phyloP scores from a whole-genome alignment of 2,113 vertebrate species.

The Vombatus ursinus region DNA sequence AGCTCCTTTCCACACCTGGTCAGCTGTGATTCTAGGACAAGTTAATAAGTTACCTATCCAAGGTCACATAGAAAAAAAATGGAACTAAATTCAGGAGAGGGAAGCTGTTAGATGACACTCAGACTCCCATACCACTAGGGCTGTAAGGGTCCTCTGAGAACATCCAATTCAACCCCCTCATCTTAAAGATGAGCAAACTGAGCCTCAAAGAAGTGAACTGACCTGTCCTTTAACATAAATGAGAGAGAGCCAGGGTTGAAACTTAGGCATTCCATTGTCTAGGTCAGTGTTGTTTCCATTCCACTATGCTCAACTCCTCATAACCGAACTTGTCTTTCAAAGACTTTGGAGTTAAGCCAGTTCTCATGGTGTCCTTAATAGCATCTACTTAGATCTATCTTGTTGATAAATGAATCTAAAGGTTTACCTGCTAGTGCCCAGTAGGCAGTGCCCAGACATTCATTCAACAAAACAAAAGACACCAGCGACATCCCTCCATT shows the following conservation, averaged over 20 bases:
- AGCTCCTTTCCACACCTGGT: background rate
- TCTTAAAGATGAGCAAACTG: background rate
- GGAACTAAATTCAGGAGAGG: background rate
- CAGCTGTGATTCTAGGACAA: background rate
- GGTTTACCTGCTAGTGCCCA: constrained; percentile 88
- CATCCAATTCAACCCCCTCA: background rate
- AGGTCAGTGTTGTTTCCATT: background rate
- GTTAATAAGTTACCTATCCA: background rate
- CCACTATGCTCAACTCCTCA: background rate
- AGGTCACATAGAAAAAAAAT: background rate
- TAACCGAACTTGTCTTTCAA: constrained; percentile 22
- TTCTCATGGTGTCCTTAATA: background rate
- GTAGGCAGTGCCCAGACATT: constrained; percentile 88
- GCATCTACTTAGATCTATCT: background rate
- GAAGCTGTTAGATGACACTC: background rate
- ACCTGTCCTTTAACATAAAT: background rate
- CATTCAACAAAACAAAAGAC: constrained; percentile 89
- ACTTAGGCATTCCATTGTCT: background rate
- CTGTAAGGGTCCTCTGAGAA: background rate
- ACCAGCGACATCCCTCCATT: constrained; percentile 90
- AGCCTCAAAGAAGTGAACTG: background rate
- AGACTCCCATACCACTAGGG: background rate
- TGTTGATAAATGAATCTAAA: background rate
- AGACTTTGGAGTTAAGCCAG: background rate
- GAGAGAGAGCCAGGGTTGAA: background rate